Base-by-base conservation (phyloP, 2,888 invertebrate species). In the Desoria tigrina region DNA sequence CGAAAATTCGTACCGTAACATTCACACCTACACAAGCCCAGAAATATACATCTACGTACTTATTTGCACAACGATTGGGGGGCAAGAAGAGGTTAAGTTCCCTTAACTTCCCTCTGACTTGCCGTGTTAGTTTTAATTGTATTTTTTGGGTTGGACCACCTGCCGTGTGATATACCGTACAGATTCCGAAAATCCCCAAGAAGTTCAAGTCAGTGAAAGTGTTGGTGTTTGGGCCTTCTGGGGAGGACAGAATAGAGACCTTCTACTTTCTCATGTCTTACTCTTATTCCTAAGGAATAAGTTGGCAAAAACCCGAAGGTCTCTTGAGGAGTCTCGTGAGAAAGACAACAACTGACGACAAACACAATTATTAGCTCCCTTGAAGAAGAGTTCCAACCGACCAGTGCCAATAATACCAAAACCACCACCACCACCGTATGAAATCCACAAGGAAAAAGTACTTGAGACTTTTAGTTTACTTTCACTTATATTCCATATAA, bases 71-170 rank as follows among this genome's bases (percentile, higher is more conserved):
- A n/a, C n/a, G n/a, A n/a, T n/a, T n/a, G n/a, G n/a, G n/a, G n/a
- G n/a, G n/a, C n/a, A n/a, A n/a, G n/a, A n/a, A n/a, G n/a, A n/a
- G 39, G 45, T 28, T 28, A n/a, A 18, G 62, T 51, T 51, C 26
- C 24, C 24, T 23, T 49, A 49, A 23, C 51, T n/a, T 26, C 21
- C n/a, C n/a, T 32, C 6, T 32, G 63, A 66, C 66, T 60, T 60
- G 50, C 32, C 32, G 32, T 63, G 58, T 65, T 65, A 73, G 65
- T 71, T 74, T 71, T 70, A 71, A 74, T 74, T 74, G 69, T 74
- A 68, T 68, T 67, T 71, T 68, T 66, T 66, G 61, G 32, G 32
- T 32, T 7, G 23, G 68, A 60, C 73, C 70, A 70, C 73, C 73
- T 68, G 69, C 65, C 69, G 69, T 71, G 69, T 73, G 73, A 70